Evolutionary conservation across 92 coral and sea anemone species (phyloP).

Genomic region (Porites cylindrica): DNA sequence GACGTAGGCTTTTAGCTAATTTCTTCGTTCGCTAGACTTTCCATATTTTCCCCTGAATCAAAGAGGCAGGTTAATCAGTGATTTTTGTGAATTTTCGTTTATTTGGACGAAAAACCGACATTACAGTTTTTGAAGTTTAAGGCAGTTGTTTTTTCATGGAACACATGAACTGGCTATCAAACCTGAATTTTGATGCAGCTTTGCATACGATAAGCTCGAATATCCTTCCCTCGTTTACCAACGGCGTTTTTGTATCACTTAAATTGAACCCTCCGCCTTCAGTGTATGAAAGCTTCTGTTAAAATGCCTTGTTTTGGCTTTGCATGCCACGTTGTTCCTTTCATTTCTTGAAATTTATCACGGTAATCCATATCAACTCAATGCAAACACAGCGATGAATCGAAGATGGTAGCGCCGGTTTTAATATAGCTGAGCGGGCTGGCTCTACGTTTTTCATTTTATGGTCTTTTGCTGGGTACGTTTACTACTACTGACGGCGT

Average conservation of each 20-base stretch:
- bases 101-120: not conserved
- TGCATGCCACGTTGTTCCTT: not conserved
- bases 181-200: constrained; percentile 43
- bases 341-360: constrained; percentile 24
- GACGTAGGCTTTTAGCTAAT: constrained; percentile 20
- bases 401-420: constrained; percentile 32
- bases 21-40: constrained; percentile 12
- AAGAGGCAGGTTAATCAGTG: not conserved
- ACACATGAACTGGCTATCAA: constrained; percentile 26
- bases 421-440: constrained; percentile 1
- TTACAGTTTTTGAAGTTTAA: not conserved
- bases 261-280: not conserved
- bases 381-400: constrained; percentile 21
- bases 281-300: not conserved
- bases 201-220: not conserved
- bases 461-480: not conserved
- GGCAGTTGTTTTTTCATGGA: constrained; percentile 22
- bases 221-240: constrained; percentile 3
- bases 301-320: not conserved
- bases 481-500: not conserved
- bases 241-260: not conserved
- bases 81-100: not conserved
- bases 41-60: not conserved
- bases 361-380: constrained; percentile 2
- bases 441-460: constrained; percentile 5